Percentiles rank a stretch among this genome's conserved stretches.
Conservation (phyloP, 1,140 invertebrate genomes). For the Lithobius niger region DNA sequence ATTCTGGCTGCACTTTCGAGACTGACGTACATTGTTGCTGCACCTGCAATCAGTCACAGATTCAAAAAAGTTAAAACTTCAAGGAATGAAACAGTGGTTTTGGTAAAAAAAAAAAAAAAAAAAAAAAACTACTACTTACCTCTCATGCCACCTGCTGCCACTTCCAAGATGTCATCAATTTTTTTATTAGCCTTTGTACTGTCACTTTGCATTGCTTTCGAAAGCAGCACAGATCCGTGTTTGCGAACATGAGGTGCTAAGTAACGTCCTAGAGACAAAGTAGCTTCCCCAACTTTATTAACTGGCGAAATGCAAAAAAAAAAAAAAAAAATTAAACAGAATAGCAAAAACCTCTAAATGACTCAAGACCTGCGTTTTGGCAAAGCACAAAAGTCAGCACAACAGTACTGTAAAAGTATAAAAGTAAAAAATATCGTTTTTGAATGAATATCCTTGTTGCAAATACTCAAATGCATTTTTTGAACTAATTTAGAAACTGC, state of each 20-base stretch:
- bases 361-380: no score
- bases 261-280: conserved; percentile 42
- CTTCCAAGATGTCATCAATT: conserved; percentile 46
- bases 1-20: conserved; percentile 50
- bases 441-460: no score
- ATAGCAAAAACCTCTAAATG: no score
- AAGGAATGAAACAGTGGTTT: background rate
- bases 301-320: no score
- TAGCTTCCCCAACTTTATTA: conserved; percentile 46
- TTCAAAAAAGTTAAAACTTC: background rate
- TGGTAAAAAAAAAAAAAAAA: no score
- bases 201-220: conserved; percentile 37
- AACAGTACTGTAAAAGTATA: background rate
- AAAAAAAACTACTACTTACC: conserved; percentile 29
- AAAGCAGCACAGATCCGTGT: conserved; percentile 43
- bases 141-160: conserved; percentile 50
- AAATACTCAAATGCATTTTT: conserved; percentile 3
- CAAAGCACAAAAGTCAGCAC: background rate
- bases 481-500: conserved; percentile 5
- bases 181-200: conserved; percentile 40
- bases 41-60: conserved; percentile 29
- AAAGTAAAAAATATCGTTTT: background rate
- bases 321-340: conserved; percentile 7
- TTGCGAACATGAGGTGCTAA: conserved; percentile 50
- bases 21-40: conserved; percentile 48